A percentile compares a stretch with the other conserved stretches of the same genome.
Conservation (phyloP, 2,797 vertebrate species). For the Pelobates cultripes region DNA sequence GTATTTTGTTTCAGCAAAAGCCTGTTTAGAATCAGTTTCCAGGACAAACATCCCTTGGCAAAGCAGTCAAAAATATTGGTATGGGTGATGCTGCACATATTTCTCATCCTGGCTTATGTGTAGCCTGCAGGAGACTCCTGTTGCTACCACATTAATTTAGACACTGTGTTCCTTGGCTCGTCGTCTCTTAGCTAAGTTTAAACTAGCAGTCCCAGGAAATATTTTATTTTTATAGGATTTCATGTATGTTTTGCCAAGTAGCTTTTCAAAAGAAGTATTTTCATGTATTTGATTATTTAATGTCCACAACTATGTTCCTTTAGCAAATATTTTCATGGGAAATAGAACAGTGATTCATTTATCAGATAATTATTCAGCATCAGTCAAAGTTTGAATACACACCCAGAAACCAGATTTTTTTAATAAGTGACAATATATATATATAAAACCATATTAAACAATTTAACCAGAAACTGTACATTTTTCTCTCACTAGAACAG, state of each 20-base stretch:
- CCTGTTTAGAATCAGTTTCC: conserved; percentile 28
- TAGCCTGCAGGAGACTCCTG: background rate
- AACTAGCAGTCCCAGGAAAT: conserved; percentile 16
- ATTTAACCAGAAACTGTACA: no score
- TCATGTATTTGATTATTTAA: background rate
- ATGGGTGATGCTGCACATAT: conserved; percentile 10
- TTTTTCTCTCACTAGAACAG: no score
- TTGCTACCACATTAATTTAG: conserved; percentile 16
- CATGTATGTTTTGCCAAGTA: background rate
- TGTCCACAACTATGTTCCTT: background rate
- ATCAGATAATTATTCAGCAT: no score
- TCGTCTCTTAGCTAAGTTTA: background rate
- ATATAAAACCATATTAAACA: no score
- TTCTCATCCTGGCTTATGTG: background rate
- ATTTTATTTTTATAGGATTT: background rate
- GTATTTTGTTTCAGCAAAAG: conserved; percentile 25
- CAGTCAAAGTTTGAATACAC: no score
- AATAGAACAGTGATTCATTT: no score
- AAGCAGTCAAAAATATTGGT: conserved; percentile 15
- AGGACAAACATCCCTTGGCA: conserved; percentile 38
- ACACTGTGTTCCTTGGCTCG: background rate
- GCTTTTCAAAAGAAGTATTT: background rate
- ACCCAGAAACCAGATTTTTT: no score
- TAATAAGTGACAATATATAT: no score
- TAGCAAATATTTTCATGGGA: background rate